These are phyloP conservation scores for Neopipo cinnamomea DNA, from an alignment of 2,113 vertebrate species.

Conservation along the genomic window DNA sequence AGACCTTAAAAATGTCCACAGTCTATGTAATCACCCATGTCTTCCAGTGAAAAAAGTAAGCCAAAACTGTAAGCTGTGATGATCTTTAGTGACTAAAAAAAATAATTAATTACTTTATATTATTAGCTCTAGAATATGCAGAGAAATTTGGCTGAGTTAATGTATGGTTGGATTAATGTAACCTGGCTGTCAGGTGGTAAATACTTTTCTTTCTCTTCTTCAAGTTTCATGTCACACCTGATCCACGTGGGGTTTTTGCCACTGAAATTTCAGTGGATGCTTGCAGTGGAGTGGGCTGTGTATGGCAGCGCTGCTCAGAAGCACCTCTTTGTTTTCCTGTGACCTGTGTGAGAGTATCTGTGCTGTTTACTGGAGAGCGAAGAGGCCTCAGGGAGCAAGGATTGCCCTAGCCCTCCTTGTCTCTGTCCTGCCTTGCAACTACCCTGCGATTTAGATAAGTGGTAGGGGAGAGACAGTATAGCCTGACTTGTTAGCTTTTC, in stretches of 20 bases:
- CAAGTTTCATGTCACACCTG: not conserved
- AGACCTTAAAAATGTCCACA: not conserved
- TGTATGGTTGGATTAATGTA: not conserved
- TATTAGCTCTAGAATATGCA: not conserved
- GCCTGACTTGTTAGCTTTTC: not conserved
- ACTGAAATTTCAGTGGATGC: not conserved
- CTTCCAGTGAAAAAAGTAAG: not conserved
- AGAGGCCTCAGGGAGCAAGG: not conserved
- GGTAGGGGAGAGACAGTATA: not conserved
- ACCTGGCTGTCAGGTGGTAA: not conserved
- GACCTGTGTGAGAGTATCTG: not conserved
- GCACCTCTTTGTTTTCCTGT: not conserved
- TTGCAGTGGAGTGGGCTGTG: not conserved
- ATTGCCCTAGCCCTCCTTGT: not conserved
- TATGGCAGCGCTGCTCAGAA: not conserved
- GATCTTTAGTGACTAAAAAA: not conserved
- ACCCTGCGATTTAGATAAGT: accelerated
- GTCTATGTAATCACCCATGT: not conserved
- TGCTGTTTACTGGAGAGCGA: not conserved
- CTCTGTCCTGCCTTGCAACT: not conserved
- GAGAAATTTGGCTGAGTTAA: not conserved
- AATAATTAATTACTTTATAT: not conserved
- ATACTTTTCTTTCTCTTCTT: not conserved
- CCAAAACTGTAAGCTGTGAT: not conserved
- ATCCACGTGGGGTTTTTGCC: not conserved